Percentiles rank a stretch among this genome's conserved stretches.
Evolutionary conservation across 2,113 vertebrate species (phyloP).

Genomic region (Hassar affinis): DNA sequence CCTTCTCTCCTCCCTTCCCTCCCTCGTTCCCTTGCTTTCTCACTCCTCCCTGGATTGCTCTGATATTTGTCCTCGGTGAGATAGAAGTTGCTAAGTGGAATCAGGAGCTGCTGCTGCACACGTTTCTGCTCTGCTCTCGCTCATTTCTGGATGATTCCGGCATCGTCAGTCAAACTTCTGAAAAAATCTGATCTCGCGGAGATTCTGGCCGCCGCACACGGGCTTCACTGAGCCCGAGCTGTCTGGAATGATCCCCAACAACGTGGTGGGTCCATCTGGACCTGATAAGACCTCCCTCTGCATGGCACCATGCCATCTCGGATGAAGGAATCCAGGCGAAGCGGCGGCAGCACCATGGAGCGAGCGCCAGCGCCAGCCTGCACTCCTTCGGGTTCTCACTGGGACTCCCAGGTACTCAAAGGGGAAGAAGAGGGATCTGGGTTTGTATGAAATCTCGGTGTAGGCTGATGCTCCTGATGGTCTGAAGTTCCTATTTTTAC

Average conservation of each 20-base stretch:
- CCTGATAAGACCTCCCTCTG: slow-evolving; percentile 32
- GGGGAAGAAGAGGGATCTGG: neutral
- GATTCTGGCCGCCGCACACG: neutral
- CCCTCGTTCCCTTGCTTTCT: neutral
- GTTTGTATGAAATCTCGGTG: neutral
- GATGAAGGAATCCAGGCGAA: slow-evolving; percentile 56
- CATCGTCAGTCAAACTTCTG: neutral
- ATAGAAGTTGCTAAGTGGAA: slow-evolving; percentile 45
- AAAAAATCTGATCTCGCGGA: neutral
- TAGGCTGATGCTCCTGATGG: neutral
- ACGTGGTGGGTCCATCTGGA: slow-evolving; percentile 33
- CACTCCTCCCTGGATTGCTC: slow-evolving; percentile 20
- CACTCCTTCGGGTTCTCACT: slow-evolving; percentile 43
- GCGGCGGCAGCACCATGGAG: slow-evolving; percentile 56
- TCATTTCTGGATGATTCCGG: neutral
- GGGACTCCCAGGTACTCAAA: slow-evolving; percentile 66
- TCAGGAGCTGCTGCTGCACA: slow-evolving; percentile 14
- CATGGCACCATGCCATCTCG: slow-evolving; percentile 64
- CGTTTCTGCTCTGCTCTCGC: neutral
- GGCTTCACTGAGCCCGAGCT: neutral
- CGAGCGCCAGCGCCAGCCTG: slow-evolving; percentile 45
- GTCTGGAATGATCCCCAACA: neutral
- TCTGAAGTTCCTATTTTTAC: neutral
- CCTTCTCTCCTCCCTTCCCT: neutral
- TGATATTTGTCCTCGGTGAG: slow-evolving; percentile 28